Conservation (phyloP, 2,888 invertebrate genomes). For the Xanthorhoe spadicearia region DNA sequence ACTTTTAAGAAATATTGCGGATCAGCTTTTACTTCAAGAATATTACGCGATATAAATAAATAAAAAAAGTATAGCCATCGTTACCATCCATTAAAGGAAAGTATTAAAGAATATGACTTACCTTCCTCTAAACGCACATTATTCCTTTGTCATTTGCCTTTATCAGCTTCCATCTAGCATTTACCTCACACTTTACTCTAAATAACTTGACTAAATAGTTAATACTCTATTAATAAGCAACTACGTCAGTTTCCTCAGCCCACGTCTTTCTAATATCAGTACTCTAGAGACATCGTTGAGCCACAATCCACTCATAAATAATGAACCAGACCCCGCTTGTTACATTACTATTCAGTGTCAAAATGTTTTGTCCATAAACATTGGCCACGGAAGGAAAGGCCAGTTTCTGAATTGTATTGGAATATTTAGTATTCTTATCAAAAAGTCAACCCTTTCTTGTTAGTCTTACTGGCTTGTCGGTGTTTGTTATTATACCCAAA, state of each 20-base stretch:
- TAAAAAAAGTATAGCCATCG: no score
- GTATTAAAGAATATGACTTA: no score
- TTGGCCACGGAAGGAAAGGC: background rate
- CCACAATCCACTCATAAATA: slow-evolving; percentile 14
- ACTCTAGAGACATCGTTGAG: slow-evolving; percentile 5
- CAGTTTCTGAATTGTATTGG: background rate
- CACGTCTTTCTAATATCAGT: background rate
- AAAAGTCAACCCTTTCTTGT: no score
- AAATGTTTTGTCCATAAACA: background rate
- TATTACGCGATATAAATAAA: no score
- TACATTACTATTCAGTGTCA: slow-evolving; percentile 9
- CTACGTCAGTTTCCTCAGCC: background rate
- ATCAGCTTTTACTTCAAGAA: no score
- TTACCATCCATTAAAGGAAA: no score
- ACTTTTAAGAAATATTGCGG: no score
- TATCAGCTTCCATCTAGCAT: no score
- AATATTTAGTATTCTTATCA: background rate
- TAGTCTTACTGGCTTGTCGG: no score
- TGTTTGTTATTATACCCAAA: no score
- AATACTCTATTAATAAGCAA: slow-evolving; percentile 1
- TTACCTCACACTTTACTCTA: background rate
- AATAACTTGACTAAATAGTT: background rate
- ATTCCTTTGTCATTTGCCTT: no score
- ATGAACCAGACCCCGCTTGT: slow-evolving; percentile 1
- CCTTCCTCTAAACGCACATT: no score